Percentiles rank a stretch among this genome's conserved stretches.
Conservation (phyloP, 1,140 invertebrate species). For the Heliconius himera region DNA sequence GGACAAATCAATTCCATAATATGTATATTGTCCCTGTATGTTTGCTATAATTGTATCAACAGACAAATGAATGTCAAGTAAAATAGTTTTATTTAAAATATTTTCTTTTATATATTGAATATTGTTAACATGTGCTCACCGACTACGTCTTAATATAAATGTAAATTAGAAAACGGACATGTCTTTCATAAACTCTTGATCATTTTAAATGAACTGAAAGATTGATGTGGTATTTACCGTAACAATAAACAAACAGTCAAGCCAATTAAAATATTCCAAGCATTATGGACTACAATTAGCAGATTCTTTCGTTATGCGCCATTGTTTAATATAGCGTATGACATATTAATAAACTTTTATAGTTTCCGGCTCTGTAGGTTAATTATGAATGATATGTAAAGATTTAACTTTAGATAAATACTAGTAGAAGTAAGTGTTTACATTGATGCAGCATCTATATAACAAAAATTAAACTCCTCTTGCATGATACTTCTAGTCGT, state of each 20-base stretch:
- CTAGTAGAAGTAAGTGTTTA: no score
- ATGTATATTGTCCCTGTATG: no score
- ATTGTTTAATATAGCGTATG: constrained; percentile 8
- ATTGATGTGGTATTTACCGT: constrained; percentile 1
- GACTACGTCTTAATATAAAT: neutral
- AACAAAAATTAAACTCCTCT: no score
- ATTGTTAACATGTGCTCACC: no score
- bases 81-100: neutral
- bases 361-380: neutral
- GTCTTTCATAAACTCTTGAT: neutral
- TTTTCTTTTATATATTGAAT: neutral
- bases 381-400: neutral
- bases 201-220: neutral
- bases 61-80: no score
- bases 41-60: no score
- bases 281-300: constrained; percentile 9
- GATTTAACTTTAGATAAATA: neutral
- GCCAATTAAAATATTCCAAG: constrained; percentile 5
- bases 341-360: constrained; percentile 9
- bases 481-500: neutral
- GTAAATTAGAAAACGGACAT: neutral
- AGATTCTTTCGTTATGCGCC: constrained; percentile 15
- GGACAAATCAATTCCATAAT: no score
- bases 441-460: no score
- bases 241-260: neutral